These are phyloP conservation scores for Crotalus viridis DNA, from an alignment of 2,113 vertebrate genomes.

Conservation along the genomic window DNA sequence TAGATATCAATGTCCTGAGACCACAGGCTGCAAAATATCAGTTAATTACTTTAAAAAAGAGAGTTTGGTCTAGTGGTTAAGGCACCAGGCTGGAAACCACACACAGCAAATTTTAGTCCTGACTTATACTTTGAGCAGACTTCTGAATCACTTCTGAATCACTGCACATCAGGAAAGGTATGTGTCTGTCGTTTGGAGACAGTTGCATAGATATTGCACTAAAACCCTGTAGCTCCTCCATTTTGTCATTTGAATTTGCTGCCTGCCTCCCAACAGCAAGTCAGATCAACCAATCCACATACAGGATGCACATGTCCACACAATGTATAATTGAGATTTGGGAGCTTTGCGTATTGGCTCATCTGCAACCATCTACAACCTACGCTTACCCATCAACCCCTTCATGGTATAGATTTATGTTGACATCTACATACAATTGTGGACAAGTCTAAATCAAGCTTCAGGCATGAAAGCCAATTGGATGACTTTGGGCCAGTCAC, in stretches of 20 bases:
- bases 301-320: background rate
- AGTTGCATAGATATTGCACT: too few relatives aligned
- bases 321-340: background rate
- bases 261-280: background rate
- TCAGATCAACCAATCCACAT: background rate
- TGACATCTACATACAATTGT: background rate
- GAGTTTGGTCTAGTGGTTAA: background rate
- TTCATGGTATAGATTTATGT: background rate
- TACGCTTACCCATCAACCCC: background rate
- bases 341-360: background rate
- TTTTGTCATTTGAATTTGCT: background rate
- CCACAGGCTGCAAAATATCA: background rate
- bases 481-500: background rate
- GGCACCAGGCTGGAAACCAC: background rate
- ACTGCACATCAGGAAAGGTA: too few relatives aligned
- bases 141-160: too few relatives aligned
- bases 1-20: background rate
- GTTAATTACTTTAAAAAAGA: background rate
- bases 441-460: background rate
- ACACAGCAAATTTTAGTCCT: background rate
- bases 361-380: background rate
- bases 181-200: too few relatives aligned
- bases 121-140: background rate
- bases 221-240: too few relatives aligned
- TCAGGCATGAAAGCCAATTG: background rate